A percentile compares a stretch with the other conserved stretches of the same genome.
These are phyloP conservation scores for Asbolus verrucosus DNA, from an alignment of 1,140 invertebrate genomes.

Conservation along the genomic window DNA sequence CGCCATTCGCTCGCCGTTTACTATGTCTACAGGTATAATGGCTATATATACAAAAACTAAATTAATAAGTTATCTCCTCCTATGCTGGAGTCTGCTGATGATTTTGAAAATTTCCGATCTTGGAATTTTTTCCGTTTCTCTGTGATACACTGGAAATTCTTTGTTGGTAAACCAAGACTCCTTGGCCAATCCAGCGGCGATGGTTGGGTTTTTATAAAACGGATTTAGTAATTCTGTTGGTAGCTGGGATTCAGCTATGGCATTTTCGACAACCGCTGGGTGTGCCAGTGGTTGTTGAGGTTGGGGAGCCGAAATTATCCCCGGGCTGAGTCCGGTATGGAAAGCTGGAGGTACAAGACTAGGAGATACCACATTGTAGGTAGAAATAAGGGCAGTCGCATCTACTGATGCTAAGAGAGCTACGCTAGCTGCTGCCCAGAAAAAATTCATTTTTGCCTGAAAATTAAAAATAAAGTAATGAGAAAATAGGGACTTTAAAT, in stretches of 20 bases:
- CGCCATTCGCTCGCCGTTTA: no score
- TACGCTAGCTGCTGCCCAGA: background rate
- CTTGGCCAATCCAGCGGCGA: constrained; percentile 77
- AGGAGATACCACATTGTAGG: constrained; percentile 24
- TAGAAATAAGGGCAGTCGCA: background rate
- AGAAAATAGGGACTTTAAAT: background rate
- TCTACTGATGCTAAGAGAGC: background rate
- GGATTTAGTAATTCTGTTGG: constrained; percentile 75
- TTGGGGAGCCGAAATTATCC: constrained; percentile 16
- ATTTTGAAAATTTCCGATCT: constrained; percentile 79
- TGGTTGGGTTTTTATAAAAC: constrained; percentile 81
- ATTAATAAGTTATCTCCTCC: background rate
- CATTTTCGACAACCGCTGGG: constrained; percentile 71
- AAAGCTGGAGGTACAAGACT: background rate
- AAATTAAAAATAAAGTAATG: constrained; percentile 24
- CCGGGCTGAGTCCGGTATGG: constrained; percentile 14
- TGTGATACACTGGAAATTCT: constrained; percentile 78
- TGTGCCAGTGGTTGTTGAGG: constrained; percentile 64
- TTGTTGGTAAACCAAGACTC: constrained; percentile 81
- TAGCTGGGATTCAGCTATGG: constrained; percentile 70
- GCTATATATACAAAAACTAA: background rate
- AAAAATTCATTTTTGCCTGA: constrained; percentile 29
- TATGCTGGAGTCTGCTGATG: constrained; percentile 62
- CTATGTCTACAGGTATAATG: no score
- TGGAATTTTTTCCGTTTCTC: constrained; percentile 83